Evolutionary conservation across 2,113 vertebrate species (phyloP), one percentile per base, ranked within the genome.

Genomic region (Tenebrosternarchus preto): DNA sequence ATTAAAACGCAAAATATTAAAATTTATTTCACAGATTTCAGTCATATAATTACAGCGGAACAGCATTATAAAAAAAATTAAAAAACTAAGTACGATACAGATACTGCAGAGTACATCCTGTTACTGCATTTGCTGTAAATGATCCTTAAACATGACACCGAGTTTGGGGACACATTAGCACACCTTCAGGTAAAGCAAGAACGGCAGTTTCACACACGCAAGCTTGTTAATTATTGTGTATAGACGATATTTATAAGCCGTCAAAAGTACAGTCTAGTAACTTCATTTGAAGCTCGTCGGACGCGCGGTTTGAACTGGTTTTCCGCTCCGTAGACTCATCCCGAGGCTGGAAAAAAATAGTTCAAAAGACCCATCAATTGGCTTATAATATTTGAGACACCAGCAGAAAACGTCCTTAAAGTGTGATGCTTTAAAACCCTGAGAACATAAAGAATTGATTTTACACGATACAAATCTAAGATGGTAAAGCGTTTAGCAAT

Each of bases 321-420:
- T 24, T 80, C 46, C 3, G 20, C 8, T 43, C 60, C 5, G 36
- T 20, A 12, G 29, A 4, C 36, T 46, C 16, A 1, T 25, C 43
- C n/a, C 3, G 56, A 2, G 74, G 50, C 70, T 77, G 79, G 16
- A 75, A 80, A 71, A 72, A 22, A 20, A 16, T 20, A 55, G 17
- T 2, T 77, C 2, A 19, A 43, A 0, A 6, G 5, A 43, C 20
- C 12, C 72, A 61, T 76, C 19, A 31, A 0, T 27, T 46, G 12
- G 3, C 8, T 36, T 15, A 50, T 5, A 68, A 55, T 59, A 19
- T 59, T 7, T 61, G 4, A 68, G 20, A 12, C 24, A 72, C 22
- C 12, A 8, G 33, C 22, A 43, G 16, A 20, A 19, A 19, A 24
- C 7, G 7, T 46, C 33, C 11, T 2, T 24, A 61, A 15, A 50